Base-by-base conservation (phyloP, 1,140 invertebrate genomes). In the Calliphora vicina region DNA sequence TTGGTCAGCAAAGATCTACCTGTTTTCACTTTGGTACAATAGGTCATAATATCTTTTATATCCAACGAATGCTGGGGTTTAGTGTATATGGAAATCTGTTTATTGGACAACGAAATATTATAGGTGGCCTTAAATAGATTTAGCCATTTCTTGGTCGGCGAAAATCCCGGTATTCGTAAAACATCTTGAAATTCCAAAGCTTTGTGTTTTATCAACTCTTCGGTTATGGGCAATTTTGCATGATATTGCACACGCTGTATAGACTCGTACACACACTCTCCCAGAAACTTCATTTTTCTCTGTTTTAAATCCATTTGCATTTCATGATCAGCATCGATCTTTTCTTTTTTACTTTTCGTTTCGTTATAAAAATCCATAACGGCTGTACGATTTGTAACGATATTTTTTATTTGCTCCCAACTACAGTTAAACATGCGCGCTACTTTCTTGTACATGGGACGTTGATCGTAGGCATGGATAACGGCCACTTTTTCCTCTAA, bases 351-450 rank as follows among this genome's bases (percentile, higher is more conserved):
- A 61, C 82, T 85, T 8, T 82, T 78, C 4, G 87, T 86, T 17
- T 87, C 88, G 80, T 88, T 84, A 43, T 89, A 85, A 80, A 87
- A 89, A 50, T 87, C 85, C 82, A 90, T 74, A 6, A 90, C 88
- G 13, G 87, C 84, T 2, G 86, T 84, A 0, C 88, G 86, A 82
- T 90, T 90, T 3, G 84, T n/a, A 4, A 90, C 83, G 6, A 90
- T 88, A 82, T 86, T 89, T 45, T 89, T 90, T 74, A 90, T 89
- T 81, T 90, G 88, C 78, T 89, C 87, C 87, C 87, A 89, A 82
- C 88, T 88, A 43, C 88, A 90, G 50, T 90, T 89, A 71, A 90
- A 89, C 74, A 87, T 89, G 50, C 86, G 85, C 1, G 88, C 88
- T 8, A 90, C 86, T 45, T 88, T 88, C 23, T 86, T 88, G 61